Base-by-base conservation (phyloP, 2,888 invertebrate species). In the Stenolophus ochropezus region DNA sequence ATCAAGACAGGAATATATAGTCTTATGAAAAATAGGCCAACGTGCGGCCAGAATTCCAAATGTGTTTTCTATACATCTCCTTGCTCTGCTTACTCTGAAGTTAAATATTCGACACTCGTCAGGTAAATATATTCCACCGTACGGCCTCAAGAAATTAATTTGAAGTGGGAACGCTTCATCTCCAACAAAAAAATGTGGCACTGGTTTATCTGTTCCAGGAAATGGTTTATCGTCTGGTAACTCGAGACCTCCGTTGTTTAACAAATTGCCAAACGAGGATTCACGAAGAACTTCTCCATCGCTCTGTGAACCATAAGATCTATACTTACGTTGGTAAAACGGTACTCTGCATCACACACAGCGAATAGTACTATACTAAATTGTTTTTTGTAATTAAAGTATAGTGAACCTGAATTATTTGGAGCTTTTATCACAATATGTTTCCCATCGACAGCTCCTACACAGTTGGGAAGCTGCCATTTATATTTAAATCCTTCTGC, bases 91-190 rank as follows among this genome's bases (percentile, higher is more conserved):
- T 18, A 74, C 1, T 23, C 47, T 25, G 16, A 49, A 74, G 18
- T 74, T 74, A 74, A 49, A 74, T 18, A 51, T 74, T 14, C 51
- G 4, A 8, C 69, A 71, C 69, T 33, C 20, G 42, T 18, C 6
- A 6, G 58, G 23, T 11, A 84, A 49, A 23, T 56, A 58, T 14
- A 47, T 81, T 42, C 81, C 25, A 6, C 65, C 27, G 65, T 83
- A 82, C 1, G 83, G 83, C 53, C 82, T 18, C 74, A 82, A 58
- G 16, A 84, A 18, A 61, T 83, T 16, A 18, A 80, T 16, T 56
- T 74, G 71, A 14, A 80, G 61, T 53, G 83, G 83, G 76, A 83
- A 83, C 18, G 82, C 83, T 47, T 71, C 82, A 75, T 82, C 83
- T 8, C 56, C 84, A 8, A 83, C 77, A 18, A 82, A 74, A 65